Evolutionary conservation across 2,888 invertebrate species (phyloP), one percentile per base, ranked within the genome.

Genomic region (Heterodera filipjevi): DNA sequence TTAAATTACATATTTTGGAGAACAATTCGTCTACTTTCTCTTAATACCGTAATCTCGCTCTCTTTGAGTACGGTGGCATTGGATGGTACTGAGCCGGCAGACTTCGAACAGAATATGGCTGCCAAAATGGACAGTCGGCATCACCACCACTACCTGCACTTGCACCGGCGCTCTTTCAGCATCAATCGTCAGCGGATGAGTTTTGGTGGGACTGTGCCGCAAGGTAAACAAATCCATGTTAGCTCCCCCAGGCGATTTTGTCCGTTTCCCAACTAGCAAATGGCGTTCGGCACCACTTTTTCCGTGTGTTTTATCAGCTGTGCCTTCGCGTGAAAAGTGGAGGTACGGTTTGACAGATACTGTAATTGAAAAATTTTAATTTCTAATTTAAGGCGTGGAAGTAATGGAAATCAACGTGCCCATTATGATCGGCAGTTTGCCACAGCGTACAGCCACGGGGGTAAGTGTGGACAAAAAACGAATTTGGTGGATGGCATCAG

Each of bases 351-450:
- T 16, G 30, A 46, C 46, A 2, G 44, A 33, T n/a, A 73, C n/a
- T 27, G 74, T 46, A 59, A 16, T 49, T 49, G 35, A 2, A 66
- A n/a, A 81, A 33, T 66, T n/a, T 16, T 33, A 73, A 27, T 59
- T 59, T 27, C 39, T 19, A 22, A 27, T 27, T 71, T n/a, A 10
- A 85, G 85, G 85, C 33, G 81, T 85, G 22, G 86, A 87, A 77
- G 82, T 85, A 19, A 85, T 87, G 77, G 85, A 86, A 32, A 77
- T 86, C 33, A 80, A 77, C 35, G 82, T 85, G 64, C 86, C 86
- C 12, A 83, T 87, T n/a, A 79, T 86, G 19, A 84, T 87, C 49
- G 87, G 86, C 3, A 82, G 84, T 6, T 22, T 78, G 27, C 79
- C 79, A n/a, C 70, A 77, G n/a, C 53, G 68, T 6, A 66, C 49